Evolutionary conservation across 1,140 invertebrate species (phyloP).

Genomic region (Pomacea maculata): DNA sequence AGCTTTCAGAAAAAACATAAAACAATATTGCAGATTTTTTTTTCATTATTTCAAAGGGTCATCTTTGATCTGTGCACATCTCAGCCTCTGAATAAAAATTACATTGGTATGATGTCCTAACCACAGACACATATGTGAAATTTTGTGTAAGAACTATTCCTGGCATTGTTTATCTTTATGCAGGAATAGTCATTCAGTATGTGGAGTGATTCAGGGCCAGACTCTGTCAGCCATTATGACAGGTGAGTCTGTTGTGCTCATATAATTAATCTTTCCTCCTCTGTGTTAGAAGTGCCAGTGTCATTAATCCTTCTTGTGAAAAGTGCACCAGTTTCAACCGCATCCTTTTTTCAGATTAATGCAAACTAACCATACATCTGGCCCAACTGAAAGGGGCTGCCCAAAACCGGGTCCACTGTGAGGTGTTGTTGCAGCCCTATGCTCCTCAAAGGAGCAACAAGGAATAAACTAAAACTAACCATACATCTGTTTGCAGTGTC

Average conservation of each 20-base stretch:
- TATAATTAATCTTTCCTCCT: too few relatives aligned
- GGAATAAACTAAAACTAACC: neutral
- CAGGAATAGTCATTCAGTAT: slow-evolving; percentile 52
- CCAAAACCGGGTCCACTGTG: too few relatives aligned
- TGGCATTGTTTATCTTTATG: slow-evolving; percentile 28
- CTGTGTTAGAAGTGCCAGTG: neutral
- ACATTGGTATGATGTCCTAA: neutral
- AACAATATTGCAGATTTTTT: neutral
- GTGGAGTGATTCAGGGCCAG: slow-evolving; percentile 59
- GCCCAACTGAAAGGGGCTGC: too few relatives aligned
- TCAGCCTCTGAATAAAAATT: slow-evolving; percentile 16
- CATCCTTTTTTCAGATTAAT: too few relatives aligned
- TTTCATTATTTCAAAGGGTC: neutral
- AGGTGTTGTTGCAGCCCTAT: too few relatives aligned
- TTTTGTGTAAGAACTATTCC: too few relatives aligned
- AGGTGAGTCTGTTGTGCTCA: slow-evolving; percentile 38
- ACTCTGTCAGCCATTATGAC: slow-evolving; percentile 58
- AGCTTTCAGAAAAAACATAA: too few relatives aligned
- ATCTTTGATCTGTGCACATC: neutral
- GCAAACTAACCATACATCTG: neutral
- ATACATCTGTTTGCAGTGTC: slow-evolving; percentile 31
- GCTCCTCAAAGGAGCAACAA: too few relatives aligned
- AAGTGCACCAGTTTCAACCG: too few relatives aligned
- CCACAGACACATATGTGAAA: too few relatives aligned
- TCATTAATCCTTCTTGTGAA: too few relatives aligned